Percentiles rank a stretch among this genome's conserved stretches.
Conservation (phyloP, 2,888 invertebrate genomes). For the Lithophane ornitopus region DNA sequence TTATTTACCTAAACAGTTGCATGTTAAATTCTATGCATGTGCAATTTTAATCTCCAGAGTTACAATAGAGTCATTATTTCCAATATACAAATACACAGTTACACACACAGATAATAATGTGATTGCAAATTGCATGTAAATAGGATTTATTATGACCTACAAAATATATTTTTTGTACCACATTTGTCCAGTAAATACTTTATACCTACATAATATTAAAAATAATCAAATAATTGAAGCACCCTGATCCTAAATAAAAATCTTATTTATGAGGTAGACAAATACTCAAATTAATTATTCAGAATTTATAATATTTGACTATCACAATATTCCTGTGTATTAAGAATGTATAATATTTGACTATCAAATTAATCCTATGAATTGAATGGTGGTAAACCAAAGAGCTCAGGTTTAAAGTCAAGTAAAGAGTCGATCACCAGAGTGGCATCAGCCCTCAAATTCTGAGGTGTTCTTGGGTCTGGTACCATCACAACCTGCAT, state of each 20-base stretch:
- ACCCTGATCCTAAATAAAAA: background rate
- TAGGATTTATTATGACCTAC: background rate
- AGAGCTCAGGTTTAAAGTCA: constrained; percentile 95
- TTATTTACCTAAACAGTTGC: background rate
- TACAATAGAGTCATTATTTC: background rate
- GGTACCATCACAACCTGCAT: constrained; percentile 97
- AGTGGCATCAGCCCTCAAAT: constrained; percentile 90
- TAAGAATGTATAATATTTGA: constrained; percentile 2
- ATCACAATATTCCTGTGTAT: constrained; percentile 42
- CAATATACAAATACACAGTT: background rate
- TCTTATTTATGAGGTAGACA: constrained; percentile 51
- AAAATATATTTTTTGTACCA: background rate
- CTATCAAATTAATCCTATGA: constrained; percentile 54
- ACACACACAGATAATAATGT: background rate
- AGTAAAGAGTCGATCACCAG: constrained; percentile 93
- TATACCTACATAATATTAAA: background rate
- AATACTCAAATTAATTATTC: constrained; percentile 4
- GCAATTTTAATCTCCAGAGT: background rate
- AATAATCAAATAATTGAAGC: constrained; percentile 2
- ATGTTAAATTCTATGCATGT: constrained; percentile 10
- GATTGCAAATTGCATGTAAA: constrained; percentile 12
- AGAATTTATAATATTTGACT: background rate
- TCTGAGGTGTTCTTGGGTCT: constrained; percentile 86
- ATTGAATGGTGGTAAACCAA: constrained; percentile 94
- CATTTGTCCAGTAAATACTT: background rate